Percentiles rank a stretch among this genome's conserved stretches.
phyloP scores from a whole-genome alignment of 2,888 invertebrate genomes.

The Metacarcinus magister region DNA sequence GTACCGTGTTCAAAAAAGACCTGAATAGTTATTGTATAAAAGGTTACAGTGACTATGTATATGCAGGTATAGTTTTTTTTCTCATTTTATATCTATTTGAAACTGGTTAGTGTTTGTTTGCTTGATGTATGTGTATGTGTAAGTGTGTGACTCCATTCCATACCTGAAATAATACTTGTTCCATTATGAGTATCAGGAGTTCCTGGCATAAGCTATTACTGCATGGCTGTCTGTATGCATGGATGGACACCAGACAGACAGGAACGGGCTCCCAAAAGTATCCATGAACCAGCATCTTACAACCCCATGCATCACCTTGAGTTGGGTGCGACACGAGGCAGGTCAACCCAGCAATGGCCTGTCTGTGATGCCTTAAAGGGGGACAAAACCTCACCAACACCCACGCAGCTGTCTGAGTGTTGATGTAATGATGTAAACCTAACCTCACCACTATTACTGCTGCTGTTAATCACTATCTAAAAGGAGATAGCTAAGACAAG shows the following conservation, averaged over 20 bases:
- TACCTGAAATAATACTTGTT: background rate
- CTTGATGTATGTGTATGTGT: background rate
- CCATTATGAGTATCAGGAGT: background rate
- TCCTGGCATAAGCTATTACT: background rate
- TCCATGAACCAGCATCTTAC: background rate
- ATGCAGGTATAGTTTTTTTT: background rate
- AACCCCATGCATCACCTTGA: background rate
- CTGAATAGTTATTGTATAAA: background rate
- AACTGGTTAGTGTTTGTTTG: background rate
- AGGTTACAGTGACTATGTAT: background rate
- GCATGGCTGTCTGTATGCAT: constrained; percentile 30
- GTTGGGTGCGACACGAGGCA: background rate
- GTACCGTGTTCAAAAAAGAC: background rate
- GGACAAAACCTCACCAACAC: too few species aligned
- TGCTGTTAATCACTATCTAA: too few species aligned
- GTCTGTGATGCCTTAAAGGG: background rate
- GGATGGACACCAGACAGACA: background rate
- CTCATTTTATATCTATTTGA: background rate
- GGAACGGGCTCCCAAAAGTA: background rate
- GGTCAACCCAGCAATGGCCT: background rate
- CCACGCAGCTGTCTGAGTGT: too few species aligned
- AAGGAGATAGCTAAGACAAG: too few species aligned
- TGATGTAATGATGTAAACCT: background rate
- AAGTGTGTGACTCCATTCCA: background rate
- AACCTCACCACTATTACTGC: background rate